Base-by-base conservation (phyloP, 1,140 invertebrate species). In the Drosophila leontia region DNA sequence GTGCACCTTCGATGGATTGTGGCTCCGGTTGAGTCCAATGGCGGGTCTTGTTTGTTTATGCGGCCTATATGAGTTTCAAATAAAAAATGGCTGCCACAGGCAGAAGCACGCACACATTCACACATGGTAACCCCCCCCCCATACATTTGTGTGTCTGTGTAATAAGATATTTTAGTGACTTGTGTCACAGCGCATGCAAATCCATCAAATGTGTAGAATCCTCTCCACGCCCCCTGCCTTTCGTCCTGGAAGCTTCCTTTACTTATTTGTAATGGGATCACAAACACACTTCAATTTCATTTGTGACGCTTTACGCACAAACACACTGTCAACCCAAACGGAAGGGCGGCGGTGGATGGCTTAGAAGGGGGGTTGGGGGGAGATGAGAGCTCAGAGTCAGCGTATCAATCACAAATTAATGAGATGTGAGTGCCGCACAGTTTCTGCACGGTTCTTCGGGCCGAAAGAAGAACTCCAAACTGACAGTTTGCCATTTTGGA, bases 391-490 rank as follows among this genome's bases (percentile, higher is more conserved):
- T 50, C 50, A 42, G 65, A 78, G 75, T 61, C 76, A 79, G 78
- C 85, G 85, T 88, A 88, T 88, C 85, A 88, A 88, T 88, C 91
- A 92, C 91, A 91, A 91, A 91, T 91, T 92, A 92, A 92, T 92
- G 91, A 92, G 91, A 92, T 92, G 90, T 91, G 91, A 92, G 90
- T 91, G 80, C 82, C 74, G 74, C 82, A 86, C 77, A 80, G 84
- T 91, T 83, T 75, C 72, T 53, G 42, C 37, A 56, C 35, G 17
- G 68, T 34, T 55, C 42, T 34, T 55, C 42, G 41, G 39, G 41
- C 57, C 55, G 34, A 39, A 75, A 55, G 44, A 68, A 56, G 76
- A 80, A 57, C 75, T 82, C 60, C 80, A 83, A 74, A 74, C 83
- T 82, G 76, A 83, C 81, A 88, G 77, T 90, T 78, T 84, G 85